These are phyloP conservation scores for Drosophila nigrodunni DNA, from an alignment of 1,140 invertebrate species.

Conservation along the genomic window DNA sequence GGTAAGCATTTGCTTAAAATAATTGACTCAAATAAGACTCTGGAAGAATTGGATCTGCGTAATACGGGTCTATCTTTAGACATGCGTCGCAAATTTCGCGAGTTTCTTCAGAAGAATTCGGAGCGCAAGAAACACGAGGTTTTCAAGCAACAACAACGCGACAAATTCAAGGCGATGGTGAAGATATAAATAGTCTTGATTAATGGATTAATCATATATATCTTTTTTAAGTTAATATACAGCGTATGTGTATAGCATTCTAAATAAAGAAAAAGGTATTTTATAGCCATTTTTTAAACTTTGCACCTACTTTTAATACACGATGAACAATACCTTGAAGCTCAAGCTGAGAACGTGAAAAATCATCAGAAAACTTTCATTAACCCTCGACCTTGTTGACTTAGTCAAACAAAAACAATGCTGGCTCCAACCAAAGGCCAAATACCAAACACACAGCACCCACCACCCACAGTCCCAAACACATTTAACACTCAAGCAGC, in stretches of 20 bases:
- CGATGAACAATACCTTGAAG: neutral
- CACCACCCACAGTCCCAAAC: slow-evolving; percentile 26
- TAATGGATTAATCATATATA: no score
- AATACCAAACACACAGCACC: neutral
- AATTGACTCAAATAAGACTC: slow-evolving; percentile 68
- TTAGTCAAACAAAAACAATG: slow-evolving; percentile 77
- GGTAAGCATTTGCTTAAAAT: slow-evolving; percentile 72
- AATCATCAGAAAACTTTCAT: slow-evolving; percentile 58
- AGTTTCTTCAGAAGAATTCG: slow-evolving; percentile 58
- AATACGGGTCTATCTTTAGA: slow-evolving; percentile 67
- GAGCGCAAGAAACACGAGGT: slow-evolving; percentile 63
- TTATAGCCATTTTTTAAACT: neutral
- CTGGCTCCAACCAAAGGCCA: slow-evolving; percentile 43
- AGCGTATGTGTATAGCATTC: neutral
- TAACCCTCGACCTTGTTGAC: slow-evolving; percentile 78
- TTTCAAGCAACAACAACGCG: slow-evolving; percentile 57
- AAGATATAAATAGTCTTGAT: slow-evolving; percentile 37
- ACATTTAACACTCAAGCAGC: slow-evolving; percentile 47
- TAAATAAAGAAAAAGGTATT: neutral
- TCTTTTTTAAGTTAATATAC: no score
- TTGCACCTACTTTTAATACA: slow-evolving; percentile 11
- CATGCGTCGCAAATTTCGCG: slow-evolving; percentile 63
- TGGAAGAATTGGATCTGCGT: slow-evolving; percentile 71
- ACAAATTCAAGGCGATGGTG: slow-evolving; percentile 67
- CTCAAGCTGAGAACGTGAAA: neutral